Conservation (phyloP, 2,113 vertebrate genomes). For the Cettia cetti region DNA sequence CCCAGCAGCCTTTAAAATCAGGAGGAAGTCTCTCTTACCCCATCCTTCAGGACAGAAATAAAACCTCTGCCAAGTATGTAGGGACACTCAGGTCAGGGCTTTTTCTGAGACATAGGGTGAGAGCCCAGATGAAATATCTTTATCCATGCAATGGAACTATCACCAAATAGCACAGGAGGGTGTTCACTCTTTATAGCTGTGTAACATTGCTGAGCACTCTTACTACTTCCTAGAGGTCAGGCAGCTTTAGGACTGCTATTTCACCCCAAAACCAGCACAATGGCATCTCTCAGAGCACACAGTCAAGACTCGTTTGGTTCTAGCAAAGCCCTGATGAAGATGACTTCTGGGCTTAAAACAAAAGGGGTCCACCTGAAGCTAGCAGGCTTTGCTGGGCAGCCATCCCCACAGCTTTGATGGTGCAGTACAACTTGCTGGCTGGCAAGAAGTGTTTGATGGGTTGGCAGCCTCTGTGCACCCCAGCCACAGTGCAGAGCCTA, state of each 20-base stretch:
- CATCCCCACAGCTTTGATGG: not conserved
- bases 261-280: not conserved
- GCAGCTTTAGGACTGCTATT: not conserved
- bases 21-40: not conserved
- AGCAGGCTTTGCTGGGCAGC: not conserved
- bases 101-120: not conserved
- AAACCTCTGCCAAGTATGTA: not conserved
- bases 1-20: not conserved
- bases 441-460: fast-evolving
- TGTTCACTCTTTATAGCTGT: not conserved
- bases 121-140: not conserved
- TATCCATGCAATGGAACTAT: not conserved
- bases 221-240: not conserved
- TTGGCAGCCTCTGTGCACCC: not conserved
- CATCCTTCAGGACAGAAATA: not conserved
- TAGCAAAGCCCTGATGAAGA: fast-evolving
- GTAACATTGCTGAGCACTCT: not conserved
- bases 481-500: not conserved
- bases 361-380: not conserved
- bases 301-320: not conserved
- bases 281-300: fast-evolving
- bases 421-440: not conserved
- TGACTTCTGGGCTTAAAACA: not conserved
- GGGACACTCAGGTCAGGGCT: not conserved
- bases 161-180: not conserved